These are phyloP conservation scores for Zaprionus lineosus DNA, from an alignment of 2,888 invertebrate genomes.

Conservation along the genomic window DNA sequence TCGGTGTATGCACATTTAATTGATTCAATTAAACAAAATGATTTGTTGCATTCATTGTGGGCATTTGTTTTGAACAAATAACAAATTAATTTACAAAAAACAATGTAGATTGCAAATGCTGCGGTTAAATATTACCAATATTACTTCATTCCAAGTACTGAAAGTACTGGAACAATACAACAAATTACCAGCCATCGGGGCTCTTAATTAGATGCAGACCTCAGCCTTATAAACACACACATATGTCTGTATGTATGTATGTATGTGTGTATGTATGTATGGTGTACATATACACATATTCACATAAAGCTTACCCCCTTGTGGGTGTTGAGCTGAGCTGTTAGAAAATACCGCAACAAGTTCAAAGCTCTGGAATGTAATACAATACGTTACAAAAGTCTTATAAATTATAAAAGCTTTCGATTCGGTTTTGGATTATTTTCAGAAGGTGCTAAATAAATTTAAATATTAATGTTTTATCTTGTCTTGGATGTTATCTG, in stretches of 20 bases:
- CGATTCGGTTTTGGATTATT: constrained; percentile 17
- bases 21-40: constrained; percentile 50
- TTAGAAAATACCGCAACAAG: constrained; percentile 19
- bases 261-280: neutral
- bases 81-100: constrained; percentile 56
- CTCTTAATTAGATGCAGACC: constrained; percentile 52
- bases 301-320: neutral
- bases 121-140: constrained; percentile 20
- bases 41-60: constrained; percentile 43
- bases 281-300: neutral
- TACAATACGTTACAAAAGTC: constrained; percentile 15
- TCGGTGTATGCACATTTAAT: constrained; percentile 57
- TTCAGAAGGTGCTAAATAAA: constrained; percentile 60
- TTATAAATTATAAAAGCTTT: constrained; percentile 34
- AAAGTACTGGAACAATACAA: constrained; percentile 59
- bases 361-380: constrained; percentile 38
- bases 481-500: constrained; percentile 29
- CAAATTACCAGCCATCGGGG: constrained; percentile 52
- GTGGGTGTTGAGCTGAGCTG: constrained; percentile 29
- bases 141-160: no score
- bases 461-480: constrained; percentile 36
- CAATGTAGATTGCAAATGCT: constrained; percentile 30
- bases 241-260: neutral
- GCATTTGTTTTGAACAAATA: constrained; percentile 55
- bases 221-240: neutral